phyloP scores from a whole-genome alignment of 1,140 invertebrate genomes.

The Euwallacea fornicatus region DNA sequence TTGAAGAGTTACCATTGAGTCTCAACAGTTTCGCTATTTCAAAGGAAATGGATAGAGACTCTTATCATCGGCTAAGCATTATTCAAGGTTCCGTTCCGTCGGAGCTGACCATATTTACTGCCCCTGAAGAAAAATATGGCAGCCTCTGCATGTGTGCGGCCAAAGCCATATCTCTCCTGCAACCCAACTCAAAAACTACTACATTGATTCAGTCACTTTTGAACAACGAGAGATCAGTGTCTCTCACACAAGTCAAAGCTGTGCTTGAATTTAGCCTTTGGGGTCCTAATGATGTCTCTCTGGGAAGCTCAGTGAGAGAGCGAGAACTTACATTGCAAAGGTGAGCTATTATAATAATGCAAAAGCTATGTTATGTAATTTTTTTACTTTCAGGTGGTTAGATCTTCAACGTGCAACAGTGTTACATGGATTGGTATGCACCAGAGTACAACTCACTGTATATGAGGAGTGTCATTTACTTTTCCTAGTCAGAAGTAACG shows the following conservation, averaged over 20 bases:
- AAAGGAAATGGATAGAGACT: conserved; percentile 59
- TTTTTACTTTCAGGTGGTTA: conserved; percentile 63
- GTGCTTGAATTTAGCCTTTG: conserved; percentile 82
- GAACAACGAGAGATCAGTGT: conserved; percentile 70
- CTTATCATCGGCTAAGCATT: conserved; percentile 66
- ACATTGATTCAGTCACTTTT: conserved; percentile 70
- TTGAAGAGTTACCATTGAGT: conserved; percentile 72
- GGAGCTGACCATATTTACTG: conserved; percentile 55
- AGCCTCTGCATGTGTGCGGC: conserved; percentile 78
- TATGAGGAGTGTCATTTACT: conserved; percentile 78
- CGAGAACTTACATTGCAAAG: conserved; percentile 69
- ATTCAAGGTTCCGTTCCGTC: conserved; percentile 65
- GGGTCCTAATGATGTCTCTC: conserved; percentile 75
- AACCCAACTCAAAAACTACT: conserved; percentile 59
- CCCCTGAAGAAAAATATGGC: conserved; percentile 62
- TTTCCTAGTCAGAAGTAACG: conserved; percentile 78
- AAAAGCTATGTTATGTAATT: background rate
- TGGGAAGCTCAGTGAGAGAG: conserved; percentile 66
- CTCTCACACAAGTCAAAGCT: conserved; percentile 71
- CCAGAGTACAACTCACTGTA: conserved; percentile 70
- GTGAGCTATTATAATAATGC: background rate
- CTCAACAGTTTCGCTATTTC: conserved; percentile 67
- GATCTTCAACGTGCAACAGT: conserved; percentile 81
- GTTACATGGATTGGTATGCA: conserved; percentile 73
- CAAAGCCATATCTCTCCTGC: conserved; percentile 65